phyloP scores from a whole-genome alignment of 1,140 invertebrate genomes.

The Diabrotica undecimpunctata region DNA sequence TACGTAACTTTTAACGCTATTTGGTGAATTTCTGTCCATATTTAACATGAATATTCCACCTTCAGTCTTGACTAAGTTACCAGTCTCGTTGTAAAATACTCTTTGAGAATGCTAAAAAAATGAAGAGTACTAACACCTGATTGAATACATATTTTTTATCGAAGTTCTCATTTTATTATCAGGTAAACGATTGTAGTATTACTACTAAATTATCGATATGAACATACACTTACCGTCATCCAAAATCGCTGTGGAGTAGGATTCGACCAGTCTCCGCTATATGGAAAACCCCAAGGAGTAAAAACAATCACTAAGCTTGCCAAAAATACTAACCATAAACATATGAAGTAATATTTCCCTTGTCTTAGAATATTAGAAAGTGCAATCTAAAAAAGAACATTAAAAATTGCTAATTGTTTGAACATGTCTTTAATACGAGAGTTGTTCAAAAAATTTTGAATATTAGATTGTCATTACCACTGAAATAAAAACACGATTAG shows the following conservation, averaged over 20 bases:
- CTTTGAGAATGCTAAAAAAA: slow-evolving; percentile 54
- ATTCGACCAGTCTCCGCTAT: slow-evolving; percentile 41
- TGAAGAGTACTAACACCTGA: neutral
- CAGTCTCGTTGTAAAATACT: slow-evolving; percentile 48
- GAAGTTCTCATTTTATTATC: no score
- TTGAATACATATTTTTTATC: no score
- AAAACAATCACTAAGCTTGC: slow-evolving; percentile 38
- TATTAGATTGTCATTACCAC: no score
- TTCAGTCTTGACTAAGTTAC: slow-evolving; percentile 47
- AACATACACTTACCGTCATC: slow-evolving; percentile 44
- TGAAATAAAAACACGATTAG: no score
- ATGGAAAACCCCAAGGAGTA: slow-evolving; percentile 55
- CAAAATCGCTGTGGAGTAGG: slow-evolving; percentile 49
- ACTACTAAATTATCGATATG: no score
- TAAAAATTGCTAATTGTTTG: no score
- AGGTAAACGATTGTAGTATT: no score
- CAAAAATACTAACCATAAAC: slow-evolving; percentile 32
- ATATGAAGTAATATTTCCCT: slow-evolving; percentile 30
- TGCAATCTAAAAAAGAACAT: slow-evolving; percentile 31
- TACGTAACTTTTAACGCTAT: slow-evolving; percentile 45
- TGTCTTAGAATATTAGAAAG: slow-evolving; percentile 34
- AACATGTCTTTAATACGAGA: no score
- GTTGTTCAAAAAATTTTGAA: no score
- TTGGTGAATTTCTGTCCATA: slow-evolving; percentile 52
- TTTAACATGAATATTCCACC: slow-evolving; percentile 57